Percentiles rank a stretch among this genome's conserved stretches.
phyloP scores from a whole-genome alignment of 1,140 invertebrate species.

The Leptopilina boulardi region DNA sequence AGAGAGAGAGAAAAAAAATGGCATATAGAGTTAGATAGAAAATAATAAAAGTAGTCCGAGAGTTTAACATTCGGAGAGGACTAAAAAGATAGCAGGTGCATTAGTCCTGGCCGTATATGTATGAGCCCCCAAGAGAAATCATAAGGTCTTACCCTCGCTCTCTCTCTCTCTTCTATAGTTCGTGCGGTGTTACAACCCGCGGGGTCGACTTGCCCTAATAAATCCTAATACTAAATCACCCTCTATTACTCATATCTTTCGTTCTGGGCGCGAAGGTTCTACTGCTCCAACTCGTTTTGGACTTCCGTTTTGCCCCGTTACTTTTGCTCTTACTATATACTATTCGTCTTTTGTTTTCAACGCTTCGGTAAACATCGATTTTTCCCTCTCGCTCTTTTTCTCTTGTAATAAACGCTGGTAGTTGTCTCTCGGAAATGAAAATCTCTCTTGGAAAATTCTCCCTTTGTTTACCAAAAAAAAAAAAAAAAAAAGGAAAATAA shows the following conservation, averaged over 20 bases:
- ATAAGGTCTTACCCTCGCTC: constrained; percentile 70
- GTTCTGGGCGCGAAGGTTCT: constrained; percentile 49
- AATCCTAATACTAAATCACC: constrained; percentile 74
- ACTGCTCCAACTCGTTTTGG: constrained; percentile 45
- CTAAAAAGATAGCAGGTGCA: constrained; percentile 68
- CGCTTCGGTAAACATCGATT: constrained; percentile 31
- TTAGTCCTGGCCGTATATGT: constrained; percentile 68
- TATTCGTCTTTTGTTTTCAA: constrained; percentile 29
- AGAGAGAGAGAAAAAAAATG: background rate
- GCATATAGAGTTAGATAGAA: background rate
- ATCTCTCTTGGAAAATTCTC: background rate
- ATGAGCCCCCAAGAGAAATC: constrained; percentile 72
- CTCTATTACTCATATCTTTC: constrained; percentile 72
- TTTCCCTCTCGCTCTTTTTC: background rate
- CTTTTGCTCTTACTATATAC: constrained; percentile 13
- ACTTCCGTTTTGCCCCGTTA: constrained; percentile 29
- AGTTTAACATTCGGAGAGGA: constrained; percentile 34
- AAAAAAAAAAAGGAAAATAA: background rate
- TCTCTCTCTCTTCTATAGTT: too few relatives aligned
- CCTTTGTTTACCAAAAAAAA: background rate
- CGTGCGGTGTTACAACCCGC: constrained; percentile 48
- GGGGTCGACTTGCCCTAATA: constrained; percentile 68
- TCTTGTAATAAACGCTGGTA: background rate
- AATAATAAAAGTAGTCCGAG: background rate
- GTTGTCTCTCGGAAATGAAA: constrained; percentile 4